These are phyloP conservation scores for Nesogale talazaci DNA, from an alignment of 2,113 vertebrate species.

Conservation along the genomic window DNA sequence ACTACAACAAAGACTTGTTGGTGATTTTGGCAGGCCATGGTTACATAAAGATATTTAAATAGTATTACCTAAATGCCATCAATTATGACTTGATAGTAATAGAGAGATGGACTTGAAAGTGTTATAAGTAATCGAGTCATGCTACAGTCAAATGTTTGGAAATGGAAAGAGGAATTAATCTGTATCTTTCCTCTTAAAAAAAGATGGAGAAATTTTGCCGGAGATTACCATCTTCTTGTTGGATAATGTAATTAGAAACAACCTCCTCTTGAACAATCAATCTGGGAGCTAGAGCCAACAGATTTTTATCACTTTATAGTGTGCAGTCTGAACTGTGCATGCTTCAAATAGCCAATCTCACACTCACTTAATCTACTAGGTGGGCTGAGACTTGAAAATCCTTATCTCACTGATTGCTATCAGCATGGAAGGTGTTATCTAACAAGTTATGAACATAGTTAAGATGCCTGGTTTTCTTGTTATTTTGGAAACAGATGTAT, in stretches of 20 bases:
- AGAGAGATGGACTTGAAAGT: not conserved
- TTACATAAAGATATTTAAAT: not conserved
- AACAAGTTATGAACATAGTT: conserved; percentile 15
- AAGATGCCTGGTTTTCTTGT: conserved; percentile 40
- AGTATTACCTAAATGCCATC: not conserved
- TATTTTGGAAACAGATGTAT: not conserved
- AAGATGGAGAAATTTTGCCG: conserved; percentile 48
- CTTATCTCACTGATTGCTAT: conserved; percentile 41
- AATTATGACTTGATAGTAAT: not conserved
- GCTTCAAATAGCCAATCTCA: conserved; percentile 51
- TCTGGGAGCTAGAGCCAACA: conserved; percentile 58
- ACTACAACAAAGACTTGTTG: too few relatives aligned
- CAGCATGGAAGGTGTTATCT: not conserved
- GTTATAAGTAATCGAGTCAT: not conserved
- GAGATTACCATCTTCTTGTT: conserved; percentile 47
- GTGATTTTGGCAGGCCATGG: too few relatives aligned
- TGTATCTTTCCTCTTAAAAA: conserved; percentile 2
- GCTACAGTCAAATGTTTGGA: not conserved
- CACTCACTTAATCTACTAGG: conserved; percentile 41
- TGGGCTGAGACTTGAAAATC: conserved; percentile 33
- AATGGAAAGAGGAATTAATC: not conserved
- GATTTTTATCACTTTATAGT: conserved; percentile 67
- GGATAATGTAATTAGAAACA: conserved; percentile 64
- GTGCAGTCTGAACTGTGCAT: not conserved
- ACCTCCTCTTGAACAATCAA: conserved; percentile 45